phyloP scores from a whole-genome alignment of 2,113 vertebrate species.

The Corynorhinus townsendii region DNA sequence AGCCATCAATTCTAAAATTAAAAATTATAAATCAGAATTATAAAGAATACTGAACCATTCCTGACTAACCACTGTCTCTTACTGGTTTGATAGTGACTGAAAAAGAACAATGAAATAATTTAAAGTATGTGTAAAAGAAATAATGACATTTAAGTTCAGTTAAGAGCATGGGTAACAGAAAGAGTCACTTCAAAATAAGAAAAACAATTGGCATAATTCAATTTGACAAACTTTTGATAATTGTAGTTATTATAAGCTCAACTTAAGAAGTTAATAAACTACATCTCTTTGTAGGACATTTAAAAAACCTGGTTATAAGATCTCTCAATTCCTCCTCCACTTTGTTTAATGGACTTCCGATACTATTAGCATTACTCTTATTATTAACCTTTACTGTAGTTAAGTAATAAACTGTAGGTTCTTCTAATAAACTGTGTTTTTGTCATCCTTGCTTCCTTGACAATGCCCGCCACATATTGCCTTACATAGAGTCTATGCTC shows the following conservation, averaged over 20 bases:
- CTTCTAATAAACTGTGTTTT: not conserved
- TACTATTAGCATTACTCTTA: not conserved
- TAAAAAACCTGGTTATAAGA: not conserved
- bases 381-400: not conserved
- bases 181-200: not conserved
- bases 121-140: not conserved
- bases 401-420: not conserved
- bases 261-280: not conserved
- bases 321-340: not conserved
- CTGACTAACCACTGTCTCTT: not conserved
- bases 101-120: not conserved
- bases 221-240: not conserved
- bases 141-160: not conserved
- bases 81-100: not conserved
- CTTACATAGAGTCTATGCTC: no score
- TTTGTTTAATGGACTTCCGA: not conserved
- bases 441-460: not conserved
- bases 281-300: not conserved
- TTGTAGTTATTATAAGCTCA: not conserved
- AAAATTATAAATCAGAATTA: slow-evolving; percentile 14
- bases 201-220: not conserved
- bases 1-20: not conserved
- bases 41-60: not conserved
- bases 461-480: not conserved
- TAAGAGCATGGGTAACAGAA: not conserved